Conservation (phyloP, 92 coral and sea anemone genomes). For the Chrysogorgia sp. region DNA sequence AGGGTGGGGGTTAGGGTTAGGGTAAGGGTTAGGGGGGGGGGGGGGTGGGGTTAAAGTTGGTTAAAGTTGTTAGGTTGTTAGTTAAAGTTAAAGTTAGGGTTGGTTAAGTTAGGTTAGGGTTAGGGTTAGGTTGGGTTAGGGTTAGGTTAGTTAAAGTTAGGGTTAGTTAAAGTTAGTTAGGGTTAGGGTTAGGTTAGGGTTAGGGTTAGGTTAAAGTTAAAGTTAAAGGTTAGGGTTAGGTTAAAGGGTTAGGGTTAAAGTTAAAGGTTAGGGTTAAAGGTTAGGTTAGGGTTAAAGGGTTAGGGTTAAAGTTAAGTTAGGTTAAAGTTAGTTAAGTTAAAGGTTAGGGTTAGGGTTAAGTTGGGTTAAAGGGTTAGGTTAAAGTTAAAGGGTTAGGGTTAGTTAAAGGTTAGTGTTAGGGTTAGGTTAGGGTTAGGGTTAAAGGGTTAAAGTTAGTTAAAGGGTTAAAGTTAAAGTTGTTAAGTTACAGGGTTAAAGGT, state of each 20-base stretch:
- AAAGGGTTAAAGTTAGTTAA: slow-evolving; percentile 26
- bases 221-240: slow-evolving; percentile 39
- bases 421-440: no score
- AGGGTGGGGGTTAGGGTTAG: slow-evolving; percentile 1
- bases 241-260: slow-evolving; percentile 7
- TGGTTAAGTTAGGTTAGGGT: slow-evolving; percentile 48
- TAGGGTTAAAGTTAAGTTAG: no score
- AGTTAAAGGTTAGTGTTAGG: no score
- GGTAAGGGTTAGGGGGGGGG: slow-evolving; percentile 38
- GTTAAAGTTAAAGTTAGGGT: slow-evolving; percentile 32
- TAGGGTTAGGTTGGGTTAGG: slow-evolving; percentile 57
- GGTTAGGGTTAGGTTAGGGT: slow-evolving; percentile 59
- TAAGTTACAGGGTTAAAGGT: no score
- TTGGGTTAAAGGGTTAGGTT: no score
- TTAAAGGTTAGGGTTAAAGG: neutral
- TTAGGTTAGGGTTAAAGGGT: slow-evolving; percentile 48
- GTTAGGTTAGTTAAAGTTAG: slow-evolving; percentile 55
- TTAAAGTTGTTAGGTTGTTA: slow-evolving; percentile 14
- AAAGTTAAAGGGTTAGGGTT: no score
- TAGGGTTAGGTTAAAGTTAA: slow-evolving; percentile 36
- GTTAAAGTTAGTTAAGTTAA: no score
- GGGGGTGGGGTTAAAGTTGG: slow-evolving; percentile 42
- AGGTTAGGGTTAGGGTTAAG: no score
- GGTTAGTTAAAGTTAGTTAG: no score
- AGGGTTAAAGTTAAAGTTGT: no score